A percentile compares a stretch with the other conserved stretches of the same genome.
Conservation (phyloP, 2,113 vertebrate genomes). For the Halcyon senegalensis region DNA sequence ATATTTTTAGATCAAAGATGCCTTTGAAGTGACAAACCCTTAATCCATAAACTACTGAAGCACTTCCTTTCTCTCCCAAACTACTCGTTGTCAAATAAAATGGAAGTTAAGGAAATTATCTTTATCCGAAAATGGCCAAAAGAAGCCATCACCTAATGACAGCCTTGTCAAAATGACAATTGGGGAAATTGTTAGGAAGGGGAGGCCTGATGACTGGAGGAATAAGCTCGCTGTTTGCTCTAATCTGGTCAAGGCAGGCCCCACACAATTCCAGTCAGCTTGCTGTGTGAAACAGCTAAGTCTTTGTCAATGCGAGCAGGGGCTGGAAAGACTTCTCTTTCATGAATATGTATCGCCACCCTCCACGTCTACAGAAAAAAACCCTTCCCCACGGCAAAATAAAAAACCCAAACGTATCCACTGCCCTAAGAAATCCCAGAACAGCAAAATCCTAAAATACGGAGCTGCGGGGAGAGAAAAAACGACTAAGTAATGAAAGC, state of each 20-base stretch:
- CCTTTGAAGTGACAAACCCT: conserved; percentile 82
- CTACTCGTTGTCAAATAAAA: conserved; percentile 83
- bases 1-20: conserved; percentile 86
- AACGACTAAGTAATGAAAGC: conserved; percentile 44
- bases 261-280: conserved; percentile 75
- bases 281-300: conserved; percentile 78
- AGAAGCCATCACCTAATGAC: conserved; percentile 84
- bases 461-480: not conserved
- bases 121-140: conserved; percentile 82
- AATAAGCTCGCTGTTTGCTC: conserved; percentile 74
- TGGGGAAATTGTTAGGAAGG: conserved; percentile 79
- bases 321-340: conserved; percentile 68
- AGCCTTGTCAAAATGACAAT: conserved; percentile 82
- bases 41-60: conserved; percentile 77
- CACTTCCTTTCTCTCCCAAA: conserved; percentile 77
- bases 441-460: not conserved
- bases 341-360: conserved; percentile 82
- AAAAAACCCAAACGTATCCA: not conserved
- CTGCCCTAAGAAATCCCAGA: not conserved
- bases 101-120: conserved; percentile 83
- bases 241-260: conserved; percentile 76
- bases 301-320: conserved; percentile 77
- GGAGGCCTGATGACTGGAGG: conserved; percentile 69
- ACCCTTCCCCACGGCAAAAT: conserved; percentile 54
- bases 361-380: conserved; percentile 60